Evolutionary conservation across 1,140 invertebrate genomes (phyloP), one percentile per base, ranked within the genome.

Genomic region (Rhopalosiphum maidis): DNA sequence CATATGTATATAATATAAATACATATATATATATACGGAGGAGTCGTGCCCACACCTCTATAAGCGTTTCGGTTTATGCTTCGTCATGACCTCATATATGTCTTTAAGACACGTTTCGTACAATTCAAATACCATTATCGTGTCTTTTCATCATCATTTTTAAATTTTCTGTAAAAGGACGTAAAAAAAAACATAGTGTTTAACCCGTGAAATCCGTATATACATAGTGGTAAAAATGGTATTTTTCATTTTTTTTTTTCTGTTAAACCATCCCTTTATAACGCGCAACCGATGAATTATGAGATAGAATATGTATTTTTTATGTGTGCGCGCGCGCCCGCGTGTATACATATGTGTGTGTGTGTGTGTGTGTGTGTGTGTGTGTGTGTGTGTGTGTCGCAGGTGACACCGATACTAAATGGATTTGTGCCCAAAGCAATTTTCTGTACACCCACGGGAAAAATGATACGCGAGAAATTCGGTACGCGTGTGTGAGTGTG

Each of bases 381-480:
- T 48, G 35, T 60, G 25, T 23, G 25, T 82, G 25, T 21, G 43
- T 83, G 23, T 91, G 35, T 25, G 48, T 51, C 35, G 91, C 91
- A 93, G 91, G 91, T 93, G 91, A 93, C 91, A 85, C 77, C 91
- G 91, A 93, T 93, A 93, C 91, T 93, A 93, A 93, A 93, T 93
- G 77, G 91, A 93, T 93, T 93, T 93, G 91, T 41, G 77, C 82
- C 48, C 77, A 82, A 54, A 15, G 91, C 86, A 93, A 93, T 93
- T 93, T 93, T 93, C 77, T 83, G 35, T 93, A 46, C 77, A 93
- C 82, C 91, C 91, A 93, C 91, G 77, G 91, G 77, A 93, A 54
- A 83, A 92, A 92, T 37, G 90, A 77, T 92, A 82, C 90, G 90
- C 90, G 90, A 92, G 77, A 92, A 82, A 92, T 92, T 92, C 68